Percentiles rank a stretch among this genome's conserved stretches.
These are phyloP conservation scores for Parauchenoglanis ngamensis DNA, from an alignment of 2,797 vertebrate genomes.

Conservation along the genomic window DNA sequence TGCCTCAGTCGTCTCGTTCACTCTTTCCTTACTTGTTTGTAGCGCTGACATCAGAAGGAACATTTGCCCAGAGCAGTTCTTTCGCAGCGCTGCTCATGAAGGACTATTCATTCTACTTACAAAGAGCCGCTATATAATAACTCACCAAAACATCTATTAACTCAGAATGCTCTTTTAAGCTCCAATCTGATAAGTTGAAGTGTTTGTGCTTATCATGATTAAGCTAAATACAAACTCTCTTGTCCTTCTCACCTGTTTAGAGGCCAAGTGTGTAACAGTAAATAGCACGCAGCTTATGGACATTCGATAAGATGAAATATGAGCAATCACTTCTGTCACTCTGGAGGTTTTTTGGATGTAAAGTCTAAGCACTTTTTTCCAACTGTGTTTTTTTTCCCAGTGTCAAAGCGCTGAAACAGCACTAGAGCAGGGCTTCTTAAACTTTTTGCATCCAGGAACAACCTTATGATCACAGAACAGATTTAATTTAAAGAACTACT, in stretches of 20 bases:
- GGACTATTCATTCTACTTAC: constrained; percentile 72
- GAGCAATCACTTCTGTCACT: constrained; percentile 50
- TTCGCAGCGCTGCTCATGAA: constrained; percentile 67
- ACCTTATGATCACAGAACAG: background rate
- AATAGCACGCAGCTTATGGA: constrained; percentile 17
- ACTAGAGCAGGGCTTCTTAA: background rate
- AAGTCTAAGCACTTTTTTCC: constrained; percentile 50
- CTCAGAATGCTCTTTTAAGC: background rate
- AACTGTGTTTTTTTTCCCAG: constrained; percentile 55
- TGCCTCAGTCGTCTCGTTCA: constrained; percentile 61
- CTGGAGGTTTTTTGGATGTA: constrained; percentile 70
- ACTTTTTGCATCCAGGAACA: background rate
- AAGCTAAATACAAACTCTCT: constrained; percentile 21
- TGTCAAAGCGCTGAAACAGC: background rate
- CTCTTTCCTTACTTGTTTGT: constrained; percentile 76
- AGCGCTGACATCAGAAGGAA: constrained; percentile 73
- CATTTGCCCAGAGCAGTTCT: constrained; percentile 74
- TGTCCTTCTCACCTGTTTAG: background rate
- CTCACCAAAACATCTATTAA: constrained; percentile 29
- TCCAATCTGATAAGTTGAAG: constrained; percentile 40
- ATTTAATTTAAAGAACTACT: background rate
- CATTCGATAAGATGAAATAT: constrained; percentile 9
- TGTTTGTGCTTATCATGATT: constrained; percentile 41
- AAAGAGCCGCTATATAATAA: constrained; percentile 62
- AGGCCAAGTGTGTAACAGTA: constrained; percentile 1